Evolutionary conservation across 2,888 invertebrate genomes (phyloP).

Genomic region (Cerceris ruficornis): DNA sequence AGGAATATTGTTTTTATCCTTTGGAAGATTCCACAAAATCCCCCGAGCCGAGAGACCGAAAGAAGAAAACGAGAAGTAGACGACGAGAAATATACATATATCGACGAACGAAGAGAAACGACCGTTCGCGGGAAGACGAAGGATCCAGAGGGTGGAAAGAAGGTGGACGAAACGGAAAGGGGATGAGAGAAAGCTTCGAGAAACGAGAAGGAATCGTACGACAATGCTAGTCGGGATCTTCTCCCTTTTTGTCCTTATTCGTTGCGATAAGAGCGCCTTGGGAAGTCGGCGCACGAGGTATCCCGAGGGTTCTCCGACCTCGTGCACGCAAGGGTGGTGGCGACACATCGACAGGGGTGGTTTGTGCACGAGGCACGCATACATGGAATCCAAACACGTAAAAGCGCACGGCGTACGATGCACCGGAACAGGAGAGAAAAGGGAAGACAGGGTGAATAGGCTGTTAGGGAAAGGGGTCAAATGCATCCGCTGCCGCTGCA

Average conservation of each 20-base stretch:
- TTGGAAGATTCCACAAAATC: conserved; percentile 23
- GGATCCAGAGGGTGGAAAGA: not conserved
- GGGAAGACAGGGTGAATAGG: conserved; percentile 38
- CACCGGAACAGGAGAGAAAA: conserved; percentile 22
- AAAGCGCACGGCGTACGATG: conserved; percentile 12
- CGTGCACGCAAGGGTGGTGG: conserved; percentile 4
- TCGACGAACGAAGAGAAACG: not conserved
- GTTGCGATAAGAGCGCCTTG: conserved; percentile 14
- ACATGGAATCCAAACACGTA: conserved; percentile 19
- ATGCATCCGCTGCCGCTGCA: conserved; percentile 27
- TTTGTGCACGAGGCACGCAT: conserved; percentile 1
- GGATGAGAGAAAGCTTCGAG: conserved; percentile 6
- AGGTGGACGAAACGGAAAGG: not conserved
- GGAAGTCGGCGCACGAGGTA: conserved; percentile 24
- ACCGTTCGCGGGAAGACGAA: not conserved
- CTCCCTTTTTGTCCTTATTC: conserved; percentile 18
- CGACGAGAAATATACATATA: conserved; percentile 15
- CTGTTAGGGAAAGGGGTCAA: conserved; percentile 52
- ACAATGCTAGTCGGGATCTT: conserved; percentile 12
- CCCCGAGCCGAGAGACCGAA: conserved; percentile 20
- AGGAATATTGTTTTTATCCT: conserved; percentile 19
- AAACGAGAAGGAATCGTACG: conserved; percentile 26
- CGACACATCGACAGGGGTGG: not conserved
- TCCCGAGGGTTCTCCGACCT: conserved; percentile 29
- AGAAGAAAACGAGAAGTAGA: conserved; percentile 4